Percentiles rank a stretch among this genome's conserved stretches.
These are phyloP conservation scores for Parthenolecanium corni DNA, from an alignment of 2,888 invertebrate species.

Conservation along the genomic window DNA sequence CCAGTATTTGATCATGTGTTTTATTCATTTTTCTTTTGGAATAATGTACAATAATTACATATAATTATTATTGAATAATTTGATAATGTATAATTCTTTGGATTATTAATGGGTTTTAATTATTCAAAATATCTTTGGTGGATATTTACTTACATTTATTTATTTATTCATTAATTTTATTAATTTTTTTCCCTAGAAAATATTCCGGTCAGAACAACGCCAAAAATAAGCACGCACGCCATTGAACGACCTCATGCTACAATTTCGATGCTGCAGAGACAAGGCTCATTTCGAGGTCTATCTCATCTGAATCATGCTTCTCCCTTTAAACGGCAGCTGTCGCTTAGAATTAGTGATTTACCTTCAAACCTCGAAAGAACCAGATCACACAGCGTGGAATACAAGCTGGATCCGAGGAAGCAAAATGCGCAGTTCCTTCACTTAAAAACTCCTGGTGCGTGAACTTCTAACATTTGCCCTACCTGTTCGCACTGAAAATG, in stretches of 20 bases:
- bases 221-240: constrained; percentile 76
- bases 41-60: too few species aligned
- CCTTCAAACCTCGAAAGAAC: constrained; percentile 84
- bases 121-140: too few species aligned
- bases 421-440: constrained; percentile 39
- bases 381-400: constrained; percentile 42
- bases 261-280: constrained; percentile 82
- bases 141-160: too few species aligned
- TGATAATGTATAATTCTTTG: too few species aligned
- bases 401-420: constrained; percentile 38
- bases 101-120: too few species aligned
- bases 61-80: too few species aligned
- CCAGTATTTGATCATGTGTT: too few species aligned
- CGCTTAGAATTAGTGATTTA: constrained; percentile 84
- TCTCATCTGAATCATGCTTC: constrained; percentile 69
- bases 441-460: constrained; percentile 41
- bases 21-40: too few species aligned
- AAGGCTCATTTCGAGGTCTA: constrained; percentile 89
- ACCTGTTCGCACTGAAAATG: not conserved
- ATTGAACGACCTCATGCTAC: constrained; percentile 94
- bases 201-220: constrained; percentile 36
- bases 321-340: constrained; percentile 92
- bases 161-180: not conserved
- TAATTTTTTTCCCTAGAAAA: constrained; percentile 8
- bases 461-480: not conserved